Evolutionary conservation across 2,113 vertebrate genomes (phyloP), one percentile per base, ranked within the genome.

Genomic region (Vimba vimba): DNA sequence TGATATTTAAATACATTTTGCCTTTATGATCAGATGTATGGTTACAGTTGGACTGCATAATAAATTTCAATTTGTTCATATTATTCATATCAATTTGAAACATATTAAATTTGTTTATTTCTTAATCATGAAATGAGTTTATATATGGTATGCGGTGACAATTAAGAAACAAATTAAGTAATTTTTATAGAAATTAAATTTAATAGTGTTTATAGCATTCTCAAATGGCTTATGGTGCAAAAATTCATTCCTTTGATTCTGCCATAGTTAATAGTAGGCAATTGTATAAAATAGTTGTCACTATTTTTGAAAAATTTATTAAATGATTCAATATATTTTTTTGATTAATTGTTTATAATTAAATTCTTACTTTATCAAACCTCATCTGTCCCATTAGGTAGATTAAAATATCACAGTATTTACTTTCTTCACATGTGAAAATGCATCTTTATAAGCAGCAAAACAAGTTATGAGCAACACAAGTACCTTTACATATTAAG

Each of bases 381-480:
- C 43, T 45, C 25, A 77, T 30, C 47, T 52, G 25, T 52, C 74
- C 47, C 30, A 19, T 75, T 52, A 47, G 36, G 9, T 21, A 73
- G 25, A 55, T 23, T 25, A n/a, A 30, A 23, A 57, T 57, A 21
- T 73, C 4, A n/a, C 23, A 12, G 36, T 57, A 59, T 78, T 59
- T 78, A 39, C 11, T 77, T 57, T 57, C 74, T 77, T 77, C 74
- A n/a, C 11, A 30, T 77, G 47, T 77, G 69, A 4, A 50, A 77
- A 77, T 77, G 8, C n/a, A 55, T 73, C 39, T 23, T 10, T 52
- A 55, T 21, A 77, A 4, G 17, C 27, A 77, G 25, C 47, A 77
- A 77, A 76, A 52, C 25, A 52, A 4, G 33, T 55, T 52, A 76
- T 30, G 7, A 77, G 47, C 45, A 10, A 30, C 36, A 43, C 12